Conservation (phyloP, 2,797 vertebrate genomes). For the Platyrinchus mystaceus region DNA sequence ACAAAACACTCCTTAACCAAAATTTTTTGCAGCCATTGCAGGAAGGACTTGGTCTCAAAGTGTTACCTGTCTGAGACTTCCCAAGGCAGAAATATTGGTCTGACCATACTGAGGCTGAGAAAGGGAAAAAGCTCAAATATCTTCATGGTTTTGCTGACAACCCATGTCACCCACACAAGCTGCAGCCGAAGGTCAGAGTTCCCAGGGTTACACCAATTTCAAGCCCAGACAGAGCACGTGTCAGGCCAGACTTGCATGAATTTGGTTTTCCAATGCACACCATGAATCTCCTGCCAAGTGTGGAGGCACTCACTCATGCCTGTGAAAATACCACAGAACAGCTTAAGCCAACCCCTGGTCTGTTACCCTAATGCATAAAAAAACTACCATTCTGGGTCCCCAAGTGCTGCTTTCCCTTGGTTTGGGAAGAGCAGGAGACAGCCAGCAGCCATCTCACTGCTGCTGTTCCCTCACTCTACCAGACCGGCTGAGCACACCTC, state of each 20-base stretch:
- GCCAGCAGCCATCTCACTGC: rapidly evolving
- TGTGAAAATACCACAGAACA: rapidly evolving
- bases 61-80: rapidly evolving
- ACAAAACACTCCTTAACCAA: too few relatives aligned
- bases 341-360: background rate
- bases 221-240: background rate
- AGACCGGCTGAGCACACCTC: background rate
- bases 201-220: background rate
- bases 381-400: rapidly evolving
- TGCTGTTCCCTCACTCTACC: background rate
- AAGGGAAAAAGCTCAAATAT: background rate
- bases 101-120: background rate
- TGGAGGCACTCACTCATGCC: background rate
- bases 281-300: background rate
- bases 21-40: background rate
- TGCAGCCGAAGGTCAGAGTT: background rate
- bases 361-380: background rate
- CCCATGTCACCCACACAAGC: background rate
- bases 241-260: rapidly evolving
- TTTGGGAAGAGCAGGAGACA: background rate
- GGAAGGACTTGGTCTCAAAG: background rate
- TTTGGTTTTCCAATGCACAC: background rate
- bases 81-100: background rate
- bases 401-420: background rate
- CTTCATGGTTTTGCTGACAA: background rate